A percentile compares a stretch with the other conserved stretches of the same genome.
Evolutionary conservation across 37 sponge, comb jelly and placozoan genomes (phyloP).

Genomic region (Hormiphora californensis): DNA sequence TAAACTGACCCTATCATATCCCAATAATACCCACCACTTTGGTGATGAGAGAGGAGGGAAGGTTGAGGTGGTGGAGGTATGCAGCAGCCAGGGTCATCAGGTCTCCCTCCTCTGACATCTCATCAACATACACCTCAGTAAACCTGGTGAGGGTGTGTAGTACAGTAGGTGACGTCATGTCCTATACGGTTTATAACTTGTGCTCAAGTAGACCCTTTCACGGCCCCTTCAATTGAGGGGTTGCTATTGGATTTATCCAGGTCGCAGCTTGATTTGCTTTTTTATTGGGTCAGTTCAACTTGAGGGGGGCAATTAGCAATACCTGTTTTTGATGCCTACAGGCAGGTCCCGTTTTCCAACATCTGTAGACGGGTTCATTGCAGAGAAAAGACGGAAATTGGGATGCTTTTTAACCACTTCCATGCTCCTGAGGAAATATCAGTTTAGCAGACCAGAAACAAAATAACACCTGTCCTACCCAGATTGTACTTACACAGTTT

Average conservation of each 20-base stretch:
- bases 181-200: not conserved
- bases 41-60: constrained; percentile 32
- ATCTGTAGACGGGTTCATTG: constrained; percentile 98
- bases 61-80: constrained; percentile 63
- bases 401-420: constrained; percentile 65
- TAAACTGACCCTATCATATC: too few relatives aligned
- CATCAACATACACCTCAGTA: constrained; percentile 87
- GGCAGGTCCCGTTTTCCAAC: constrained; percentile 85
- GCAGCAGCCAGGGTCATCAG: constrained; percentile 62
- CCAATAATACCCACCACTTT: constrained; percentile 11
- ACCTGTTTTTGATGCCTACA: constrained; percentile 79
- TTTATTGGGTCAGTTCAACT: too few relatives aligned
- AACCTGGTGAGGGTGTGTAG: constrained; percentile 60
- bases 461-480: not conserved
- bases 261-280: too few relatives aligned
- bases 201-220: not conserved
- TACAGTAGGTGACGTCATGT: not conserved
- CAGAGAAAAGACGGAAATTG: constrained; percentile 82
- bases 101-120: constrained; percentile 63
- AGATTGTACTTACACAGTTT: too few relatives aligned
- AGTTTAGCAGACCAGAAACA: not conserved
- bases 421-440: constrained; percentile 60
- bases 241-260: too few relatives aligned
- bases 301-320: too few relatives aligned
- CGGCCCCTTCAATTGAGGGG: too few relatives aligned